Conservation (phyloP, 2,888 invertebrate genomes). For the Oegoconia quadripuncta region DNA sequence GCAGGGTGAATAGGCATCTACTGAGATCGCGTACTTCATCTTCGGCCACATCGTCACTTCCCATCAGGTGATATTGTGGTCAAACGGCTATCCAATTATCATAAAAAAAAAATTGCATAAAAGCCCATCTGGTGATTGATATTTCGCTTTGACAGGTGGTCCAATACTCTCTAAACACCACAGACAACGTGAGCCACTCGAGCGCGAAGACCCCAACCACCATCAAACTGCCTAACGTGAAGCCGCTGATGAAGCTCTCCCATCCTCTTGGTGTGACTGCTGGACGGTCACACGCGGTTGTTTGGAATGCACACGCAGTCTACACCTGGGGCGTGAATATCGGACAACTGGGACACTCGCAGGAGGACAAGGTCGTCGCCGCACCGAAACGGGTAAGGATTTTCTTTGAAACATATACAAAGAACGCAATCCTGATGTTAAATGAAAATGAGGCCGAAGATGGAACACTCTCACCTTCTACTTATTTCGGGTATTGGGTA, state of each 20-base stretch:
- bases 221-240: slow-evolving; percentile 47
- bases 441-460: no score
- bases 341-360: slow-evolving; percentile 88
- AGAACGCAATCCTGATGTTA: no score
- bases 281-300: slow-evolving; percentile 85
- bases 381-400: slow-evolving; percentile 67
- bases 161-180: slow-evolving; percentile 57
- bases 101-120: no score
- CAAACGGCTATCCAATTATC: no score
- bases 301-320: slow-evolving; percentile 79
- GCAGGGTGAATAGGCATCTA: no score
- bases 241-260: slow-evolving; percentile 55
- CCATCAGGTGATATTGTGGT: no score
- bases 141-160: slow-evolving; percentile 42
- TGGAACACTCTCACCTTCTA: no score
- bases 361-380: slow-evolving; percentile 61
- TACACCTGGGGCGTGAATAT: slow-evolving; percentile 91
- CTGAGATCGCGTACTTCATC: no score
- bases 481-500: no score
- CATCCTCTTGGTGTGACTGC: slow-evolving; percentile 80
- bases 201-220: slow-evolving; percentile 52
- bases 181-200: slow-evolving; percentile 54
- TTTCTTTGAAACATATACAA: not conserved
- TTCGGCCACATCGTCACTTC: no score
- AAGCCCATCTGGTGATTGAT: not conserved